Evolutionary conservation across 2,113 vertebrate genomes (phyloP).

Genomic region (Potamarius usumacintae): DNA sequence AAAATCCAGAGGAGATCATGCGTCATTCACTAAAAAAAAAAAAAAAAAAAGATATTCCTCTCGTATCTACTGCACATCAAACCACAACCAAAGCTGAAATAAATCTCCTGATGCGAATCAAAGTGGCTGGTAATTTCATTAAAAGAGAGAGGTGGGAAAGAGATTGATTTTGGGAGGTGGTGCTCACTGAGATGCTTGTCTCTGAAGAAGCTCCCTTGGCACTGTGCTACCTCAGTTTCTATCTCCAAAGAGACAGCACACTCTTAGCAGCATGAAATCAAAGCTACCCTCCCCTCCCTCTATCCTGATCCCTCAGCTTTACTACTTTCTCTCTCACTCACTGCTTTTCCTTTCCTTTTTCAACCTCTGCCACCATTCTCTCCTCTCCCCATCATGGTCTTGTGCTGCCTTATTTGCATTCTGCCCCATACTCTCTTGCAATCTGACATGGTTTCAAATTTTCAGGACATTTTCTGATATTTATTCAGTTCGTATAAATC

Average conservation of each 20-base stretch:
- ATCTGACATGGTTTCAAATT: not conserved
- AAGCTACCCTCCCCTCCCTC: constrained; percentile 44
- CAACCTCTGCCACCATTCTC: not conserved
- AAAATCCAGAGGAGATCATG: not conserved
- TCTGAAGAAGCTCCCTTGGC: constrained; percentile 39
- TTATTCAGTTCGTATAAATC: constrained; percentile 21
- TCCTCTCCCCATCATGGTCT: not conserved
- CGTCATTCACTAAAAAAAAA: no score
- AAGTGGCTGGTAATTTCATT: constrained; percentile 20
- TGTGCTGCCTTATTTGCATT: constrained; percentile 26
- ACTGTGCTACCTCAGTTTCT: constrained; percentile 35
- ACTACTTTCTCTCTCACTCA: constrained; percentile 39
- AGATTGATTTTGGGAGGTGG: constrained; percentile 7
- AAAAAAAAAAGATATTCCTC: not conserved
- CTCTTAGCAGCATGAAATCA: constrained; percentile 51
- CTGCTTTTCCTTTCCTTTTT: constrained; percentile 21
- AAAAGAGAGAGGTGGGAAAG: constrained; percentile 23
- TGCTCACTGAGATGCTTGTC: constrained; percentile 22
- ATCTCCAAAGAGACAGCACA: constrained; percentile 52
- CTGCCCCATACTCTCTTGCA: not conserved
- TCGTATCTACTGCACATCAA: not conserved
- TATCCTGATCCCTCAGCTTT: constrained; percentile 39
- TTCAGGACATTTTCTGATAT: constrained; percentile 31
- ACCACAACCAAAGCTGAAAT: not conserved
- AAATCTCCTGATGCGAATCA: constrained; percentile 10